Base-by-base conservation (phyloP, 1,140 invertebrate species). In the Mya arenaria region DNA sequence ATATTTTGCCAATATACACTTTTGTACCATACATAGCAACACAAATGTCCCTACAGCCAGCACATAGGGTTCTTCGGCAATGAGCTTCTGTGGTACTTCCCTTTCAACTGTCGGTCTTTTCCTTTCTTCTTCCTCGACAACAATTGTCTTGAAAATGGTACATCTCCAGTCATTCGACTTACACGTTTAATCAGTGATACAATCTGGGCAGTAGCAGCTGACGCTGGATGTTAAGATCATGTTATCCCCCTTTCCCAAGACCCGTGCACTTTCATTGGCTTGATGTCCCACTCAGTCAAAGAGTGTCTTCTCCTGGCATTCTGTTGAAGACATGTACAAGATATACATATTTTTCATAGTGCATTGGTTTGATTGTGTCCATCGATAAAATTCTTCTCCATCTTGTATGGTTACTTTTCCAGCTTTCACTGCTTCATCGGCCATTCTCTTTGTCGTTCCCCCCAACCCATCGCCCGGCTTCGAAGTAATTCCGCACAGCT, bases 401-500 rank as follows among this genome's bases (percentile, higher is more conserved):
- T 81, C 69, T 37, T 74, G 56, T 30, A 66, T 77, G 15, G 36
- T 30, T 8, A 58, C 72, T 37, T 77, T 77, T 36, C 72, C 81
- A 1, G 60, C 10, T 4, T 69, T 75, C 6, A 83, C 32, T 8
- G 79, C 79, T 52, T 73, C 23, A 32, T 74, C 69, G 6, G 81
- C 81, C 72, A 77, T 77, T n/a, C 81, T 10, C 39, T 83, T 83
- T 55, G 37, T 41, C 5, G 63, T 58, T 1, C 71, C 72, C 2
- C 56, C 72, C 13, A 74, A 6, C 13, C 79, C 79, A 34, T 74
- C 66, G 74, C 10, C 30, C 39, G 71, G 17, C 10, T 36, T 86
- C 72, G 56, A 82, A 86, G 58, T 63, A 82, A 60, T 82, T 77
- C 83, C 73, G 84, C 15, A 30, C 17, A 1, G 78, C 83, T 3